Evolutionary conservation across 2,113 vertebrate species (phyloP), one percentile per base, ranked within the genome.

Genomic region (Pogona vitticeps): DNA sequence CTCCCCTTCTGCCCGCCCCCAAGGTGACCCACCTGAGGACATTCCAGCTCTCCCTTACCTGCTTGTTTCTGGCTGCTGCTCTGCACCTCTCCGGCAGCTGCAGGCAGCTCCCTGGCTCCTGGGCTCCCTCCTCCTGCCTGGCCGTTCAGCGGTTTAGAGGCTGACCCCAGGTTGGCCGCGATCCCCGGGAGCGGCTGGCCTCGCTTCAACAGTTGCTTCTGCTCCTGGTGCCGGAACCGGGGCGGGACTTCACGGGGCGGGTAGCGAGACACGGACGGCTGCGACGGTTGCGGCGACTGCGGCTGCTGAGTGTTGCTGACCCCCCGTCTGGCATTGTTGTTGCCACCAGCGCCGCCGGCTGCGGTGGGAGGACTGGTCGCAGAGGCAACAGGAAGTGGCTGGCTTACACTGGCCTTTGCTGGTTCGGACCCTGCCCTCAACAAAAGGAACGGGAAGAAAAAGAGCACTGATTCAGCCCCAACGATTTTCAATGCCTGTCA

Each of bases 241-340:
- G 97, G 97, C 84, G 96, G 97, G 92, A 97, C 97, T 97, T 98
- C 95, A 91, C 97, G 97, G 94, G 98, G 97, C 92, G 96, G 97
- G 96, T 97, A 97, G 77, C 96, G 96, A 94, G 97, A 97, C 95
- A 95, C 96, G 96, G 95, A 91, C 93, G 96, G 96, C 92, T 94
- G 95, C 63, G 17, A 97, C 91, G 95, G 96, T 89, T 97, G 97
- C 97, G n/a, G 80, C 28, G 23, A 26, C 97, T 97, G 95, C 97
- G 98, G 80, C 80, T 82, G 96, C 90, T 97, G 97, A 97, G 6
- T 73, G 85, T 28, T 82, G 71, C 79, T 78, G 33, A 46, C 70
- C 76, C 36, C 70, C 71, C 79, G 79, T 3, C 56, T 82, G 79
- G 71, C 85, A 87, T 87, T 87, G 67, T 81, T 81, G 52, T 28